Evolutionary conservation across 2,888 invertebrate species (phyloP).

Genomic region (Zhuqinia jingwanae): DNA sequence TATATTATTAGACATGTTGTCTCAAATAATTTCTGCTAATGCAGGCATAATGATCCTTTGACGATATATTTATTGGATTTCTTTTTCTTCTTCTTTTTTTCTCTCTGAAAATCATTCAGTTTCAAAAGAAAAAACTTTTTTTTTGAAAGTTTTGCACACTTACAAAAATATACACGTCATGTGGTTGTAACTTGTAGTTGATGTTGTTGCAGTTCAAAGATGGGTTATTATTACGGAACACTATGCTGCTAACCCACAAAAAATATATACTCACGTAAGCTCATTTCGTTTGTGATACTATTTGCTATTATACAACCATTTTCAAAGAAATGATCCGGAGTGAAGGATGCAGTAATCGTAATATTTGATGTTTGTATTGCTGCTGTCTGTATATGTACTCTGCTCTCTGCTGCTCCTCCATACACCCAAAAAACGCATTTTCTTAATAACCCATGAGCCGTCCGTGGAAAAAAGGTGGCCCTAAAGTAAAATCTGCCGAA

Average conservation of each 20-base stretch:
- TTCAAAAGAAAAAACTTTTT: too few relatives aligned
- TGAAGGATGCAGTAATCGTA: neutral
- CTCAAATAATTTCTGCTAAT: neutral
- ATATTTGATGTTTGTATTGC: conserved; percentile 26
- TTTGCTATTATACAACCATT: neutral
- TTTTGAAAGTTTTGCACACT: too few relatives aligned
- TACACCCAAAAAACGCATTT: conserved; percentile 29
- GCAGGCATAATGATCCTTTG: neutral
- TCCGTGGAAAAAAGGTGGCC: conserved; percentile 32
- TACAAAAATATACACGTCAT: too few relatives aligned
- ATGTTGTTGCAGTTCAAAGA: too few relatives aligned
- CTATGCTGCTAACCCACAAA: too few relatives aligned
- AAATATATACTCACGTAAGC: too few relatives aligned
- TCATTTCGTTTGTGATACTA: neutral
- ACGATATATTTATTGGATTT: neutral
- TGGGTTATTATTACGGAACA: too few relatives aligned
- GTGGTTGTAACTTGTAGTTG: too few relatives aligned
- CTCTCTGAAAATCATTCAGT: neutral
- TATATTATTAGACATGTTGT: neutral
- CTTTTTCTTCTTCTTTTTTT: neutral
- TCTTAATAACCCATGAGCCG: conserved; percentile 43
- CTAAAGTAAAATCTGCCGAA: conserved; percentile 67
- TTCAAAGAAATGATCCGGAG: conserved; percentile 10
- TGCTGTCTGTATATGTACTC: neutral
- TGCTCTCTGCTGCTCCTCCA: neutral